Conservation (phyloP, 2,113 vertebrate species). For the Urocynchramus pylzowi region DNA sequence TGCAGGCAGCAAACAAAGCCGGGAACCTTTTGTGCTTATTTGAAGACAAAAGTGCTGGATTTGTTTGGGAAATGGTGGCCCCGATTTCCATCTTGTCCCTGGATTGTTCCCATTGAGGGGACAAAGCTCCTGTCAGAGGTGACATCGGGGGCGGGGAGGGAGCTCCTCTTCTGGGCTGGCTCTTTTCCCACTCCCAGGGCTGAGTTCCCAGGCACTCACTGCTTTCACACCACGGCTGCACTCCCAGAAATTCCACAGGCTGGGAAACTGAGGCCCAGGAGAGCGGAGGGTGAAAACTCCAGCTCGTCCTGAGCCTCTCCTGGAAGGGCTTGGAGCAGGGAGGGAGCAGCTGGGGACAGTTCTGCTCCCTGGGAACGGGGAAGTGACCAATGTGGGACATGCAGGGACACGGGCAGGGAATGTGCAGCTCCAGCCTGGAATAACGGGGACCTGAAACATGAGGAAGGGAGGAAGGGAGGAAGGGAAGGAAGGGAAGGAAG, state of each 20-base stretch:
- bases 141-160: not conserved
- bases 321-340: not conserved
- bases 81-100: not conserved
- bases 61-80: not conserved
- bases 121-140: not conserved
- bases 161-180: not conserved
- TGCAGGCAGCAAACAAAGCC: not conserved
- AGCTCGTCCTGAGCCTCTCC: accelerated
- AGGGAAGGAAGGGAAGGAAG: no score
- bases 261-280: not conserved
- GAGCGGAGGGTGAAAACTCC: not conserved
- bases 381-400: accelerated
- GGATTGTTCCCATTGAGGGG: not conserved
- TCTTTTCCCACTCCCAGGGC: not conserved
- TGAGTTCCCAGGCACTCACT: not conserved
- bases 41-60: not conserved
- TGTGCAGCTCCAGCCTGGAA: not conserved
- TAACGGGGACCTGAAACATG: no score
- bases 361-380: not conserved
- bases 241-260: not conserved
- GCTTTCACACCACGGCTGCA: accelerated
- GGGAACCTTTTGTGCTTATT: not conserved
- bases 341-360: not conserved
- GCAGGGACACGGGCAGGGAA: not conserved
- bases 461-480: no score